Percentiles rank a stretch among this genome's conserved stretches.
These are phyloP conservation scores for Drosophila ambigua DNA, from an alignment of 1,140 invertebrate species.

Conservation along the genomic window DNA sequence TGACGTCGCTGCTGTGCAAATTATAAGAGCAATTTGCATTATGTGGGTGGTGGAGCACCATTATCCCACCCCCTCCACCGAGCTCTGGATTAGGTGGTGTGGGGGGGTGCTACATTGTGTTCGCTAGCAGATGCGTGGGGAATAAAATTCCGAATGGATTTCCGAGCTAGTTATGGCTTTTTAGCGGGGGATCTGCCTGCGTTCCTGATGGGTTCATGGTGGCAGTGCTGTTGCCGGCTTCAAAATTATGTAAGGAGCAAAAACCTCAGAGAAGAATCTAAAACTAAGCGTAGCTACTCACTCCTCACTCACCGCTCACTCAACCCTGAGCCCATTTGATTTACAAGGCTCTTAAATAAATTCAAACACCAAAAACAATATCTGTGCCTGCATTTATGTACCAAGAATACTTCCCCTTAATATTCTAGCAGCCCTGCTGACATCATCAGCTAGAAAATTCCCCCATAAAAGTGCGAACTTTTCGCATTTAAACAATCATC, in stretches of 20 bases:
- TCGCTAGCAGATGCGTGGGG: slow-evolving; percentile 42
- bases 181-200: slow-evolving; percentile 8
- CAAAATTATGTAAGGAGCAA: background rate
- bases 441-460: slow-evolving; percentile 30
- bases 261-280: background rate
- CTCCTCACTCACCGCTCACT: too few relatives aligned
- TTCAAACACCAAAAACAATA: too few relatives aligned
- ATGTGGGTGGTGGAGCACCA: slow-evolving; percentile 59
- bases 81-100: slow-evolving; percentile 45
- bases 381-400: background rate
- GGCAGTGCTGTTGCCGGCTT: background rate
- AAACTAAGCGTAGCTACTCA: too few relatives aligned
- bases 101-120: background rate
- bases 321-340: too few relatives aligned
- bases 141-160: slow-evolving; percentile 42
- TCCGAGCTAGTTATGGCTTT: slow-evolving; percentile 38
- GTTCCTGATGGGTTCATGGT: background rate
- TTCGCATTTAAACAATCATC: slow-evolving; percentile 61
- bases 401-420: slow-evolving; percentile 1
- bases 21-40: slow-evolving; percentile 80
- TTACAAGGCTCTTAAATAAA: too few relatives aligned
- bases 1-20: slow-evolving; percentile 72
- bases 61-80: slow-evolving; percentile 5
- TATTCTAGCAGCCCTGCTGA: slow-evolving; percentile 21
- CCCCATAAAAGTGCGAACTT: slow-evolving; percentile 30